These are phyloP conservation scores for Leptinotarsa juncta DNA, from an alignment of 2,888 invertebrate species.

Conservation along the genomic window DNA sequence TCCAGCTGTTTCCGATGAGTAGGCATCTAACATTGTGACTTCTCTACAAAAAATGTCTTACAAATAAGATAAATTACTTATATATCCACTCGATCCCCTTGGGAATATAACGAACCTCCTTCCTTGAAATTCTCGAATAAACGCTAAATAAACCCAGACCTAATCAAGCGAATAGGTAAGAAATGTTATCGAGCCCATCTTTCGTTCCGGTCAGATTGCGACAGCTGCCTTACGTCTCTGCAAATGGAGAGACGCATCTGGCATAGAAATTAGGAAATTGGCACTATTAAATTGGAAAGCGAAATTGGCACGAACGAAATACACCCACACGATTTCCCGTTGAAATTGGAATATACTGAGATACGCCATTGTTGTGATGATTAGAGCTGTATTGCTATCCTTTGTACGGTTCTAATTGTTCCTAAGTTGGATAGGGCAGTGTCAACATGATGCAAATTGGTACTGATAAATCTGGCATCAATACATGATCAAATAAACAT, in stretches of 20 bases:
- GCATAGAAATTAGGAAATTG: constrained; percentile 6
- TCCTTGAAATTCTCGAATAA: no score
- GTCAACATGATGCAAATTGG: not conserved
- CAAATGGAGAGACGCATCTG: not conserved
- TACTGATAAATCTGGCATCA: not conserved
- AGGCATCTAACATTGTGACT: no score
- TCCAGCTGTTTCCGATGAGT: no score
- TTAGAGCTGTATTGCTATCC: constrained; percentile 2
- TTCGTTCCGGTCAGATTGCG: not conserved
- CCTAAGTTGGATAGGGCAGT: not conserved
- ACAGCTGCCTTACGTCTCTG: constrained; percentile 5
- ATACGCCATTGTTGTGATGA: not conserved
- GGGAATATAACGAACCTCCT: no score
- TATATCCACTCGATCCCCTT: no score
- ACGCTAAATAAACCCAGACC: not conserved
- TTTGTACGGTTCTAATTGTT: constrained; percentile 10
- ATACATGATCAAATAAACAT: no score
- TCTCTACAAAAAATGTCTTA: no score
- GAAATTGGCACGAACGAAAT: not conserved
- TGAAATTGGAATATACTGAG: not conserved
- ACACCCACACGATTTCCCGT: not conserved
- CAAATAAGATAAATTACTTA: no score
- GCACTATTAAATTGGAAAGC: constrained; percentile 8
- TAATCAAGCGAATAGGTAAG: not conserved
- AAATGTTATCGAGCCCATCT: not conserved